A percentile compares a stretch with the other conserved stretches of the same genome.
Conservation (phyloP, 1,140 invertebrate species). For the Drosophila lini region DNA sequence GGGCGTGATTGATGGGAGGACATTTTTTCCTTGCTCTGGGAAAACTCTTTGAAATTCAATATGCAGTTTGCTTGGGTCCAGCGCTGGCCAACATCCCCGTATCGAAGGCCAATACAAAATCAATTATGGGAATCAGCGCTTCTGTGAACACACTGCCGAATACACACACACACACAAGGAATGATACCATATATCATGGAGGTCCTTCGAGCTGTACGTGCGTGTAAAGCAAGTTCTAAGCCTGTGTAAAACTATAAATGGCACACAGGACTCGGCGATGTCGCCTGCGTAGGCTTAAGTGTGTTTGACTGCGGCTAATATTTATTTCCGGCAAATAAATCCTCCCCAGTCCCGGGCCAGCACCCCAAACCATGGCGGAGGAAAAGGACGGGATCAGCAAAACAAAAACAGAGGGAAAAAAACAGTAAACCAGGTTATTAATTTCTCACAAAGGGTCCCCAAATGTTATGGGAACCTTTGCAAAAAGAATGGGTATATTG, state of each 20-base stretch:
- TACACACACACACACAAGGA: conserved; percentile 10
- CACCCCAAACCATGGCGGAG: conserved; percentile 17
- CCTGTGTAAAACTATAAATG: conserved; percentile 83
- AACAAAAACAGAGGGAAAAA: conserved; percentile 37
- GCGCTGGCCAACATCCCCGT: conserved; percentile 30
- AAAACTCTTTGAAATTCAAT: conserved; percentile 79
- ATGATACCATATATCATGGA: conserved; percentile 39
- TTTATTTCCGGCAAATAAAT: conserved; percentile 84
- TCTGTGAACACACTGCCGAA: conserved; percentile 36
- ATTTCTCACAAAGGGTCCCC: conserved; percentile 68
- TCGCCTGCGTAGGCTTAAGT: conserved; percentile 73
- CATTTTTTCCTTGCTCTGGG: conserved; percentile 15
- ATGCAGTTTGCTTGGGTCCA: conserved; percentile 50
- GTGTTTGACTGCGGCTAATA: conserved; percentile 83
- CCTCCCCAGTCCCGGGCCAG: conserved; percentile 44
- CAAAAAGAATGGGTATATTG: conserved; percentile 30
- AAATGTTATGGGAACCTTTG: conserved; percentile 26
- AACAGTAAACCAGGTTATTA: conserved; percentile 80
- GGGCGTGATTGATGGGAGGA: conserved; percentile 49
- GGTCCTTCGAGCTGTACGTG: conserved; percentile 51
- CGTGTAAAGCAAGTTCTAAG: conserved; percentile 80
- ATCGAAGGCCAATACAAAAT: conserved; percentile 77
- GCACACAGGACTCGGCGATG: conserved; percentile 41
- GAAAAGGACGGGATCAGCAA: conserved; percentile 41
- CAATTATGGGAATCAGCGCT: conserved; percentile 82